These are phyloP conservation scores for Rhabdornis inornatus DNA, from an alignment of 2,113 vertebrate genomes.

Conservation along the genomic window DNA sequence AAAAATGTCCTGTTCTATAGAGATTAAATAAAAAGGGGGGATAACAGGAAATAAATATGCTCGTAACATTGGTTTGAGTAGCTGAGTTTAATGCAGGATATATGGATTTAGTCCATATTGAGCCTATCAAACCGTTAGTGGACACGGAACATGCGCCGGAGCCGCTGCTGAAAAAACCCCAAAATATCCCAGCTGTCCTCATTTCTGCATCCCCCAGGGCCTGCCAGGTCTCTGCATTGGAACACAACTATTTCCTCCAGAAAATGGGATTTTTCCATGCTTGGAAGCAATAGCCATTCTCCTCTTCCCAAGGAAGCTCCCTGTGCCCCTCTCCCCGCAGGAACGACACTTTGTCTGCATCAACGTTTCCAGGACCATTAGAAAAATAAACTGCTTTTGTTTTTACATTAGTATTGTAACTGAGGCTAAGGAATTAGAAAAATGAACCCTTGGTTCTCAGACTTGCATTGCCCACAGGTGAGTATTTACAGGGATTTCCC, in stretches of 20 bases:
- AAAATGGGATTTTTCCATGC: background rate
- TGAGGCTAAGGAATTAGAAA: constrained; percentile 6
- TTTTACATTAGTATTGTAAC: constrained; percentile 1
- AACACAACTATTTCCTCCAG: background rate
- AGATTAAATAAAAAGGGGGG: background rate
- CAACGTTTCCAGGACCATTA: background rate
- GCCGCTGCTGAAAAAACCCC: background rate
- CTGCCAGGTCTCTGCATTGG: accelerated
- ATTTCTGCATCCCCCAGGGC: background rate
- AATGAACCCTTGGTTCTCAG: background rate
- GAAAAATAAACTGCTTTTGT: constrained; percentile 55
- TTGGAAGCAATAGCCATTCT: accelerated
- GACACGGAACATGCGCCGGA: background rate
- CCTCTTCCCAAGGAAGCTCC: accelerated
- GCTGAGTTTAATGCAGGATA: background rate
- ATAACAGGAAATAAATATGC: background rate
- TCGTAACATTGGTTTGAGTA: background rate
- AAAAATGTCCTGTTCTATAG: accelerated
- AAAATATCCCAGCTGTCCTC: background rate
- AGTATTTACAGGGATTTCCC: constrained; percentile 22
- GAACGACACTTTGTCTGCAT: background rate
- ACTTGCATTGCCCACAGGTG: background rate
- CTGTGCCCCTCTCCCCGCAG: background rate
- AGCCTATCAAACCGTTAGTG: background rate
- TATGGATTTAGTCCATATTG: background rate